Percentiles rank a stretch among this genome's conserved stretches.
These are phyloP conservation scores for Drosophila prolongata DNA, from an alignment of 2,888 invertebrate genomes.

Conservation along the genomic window DNA sequence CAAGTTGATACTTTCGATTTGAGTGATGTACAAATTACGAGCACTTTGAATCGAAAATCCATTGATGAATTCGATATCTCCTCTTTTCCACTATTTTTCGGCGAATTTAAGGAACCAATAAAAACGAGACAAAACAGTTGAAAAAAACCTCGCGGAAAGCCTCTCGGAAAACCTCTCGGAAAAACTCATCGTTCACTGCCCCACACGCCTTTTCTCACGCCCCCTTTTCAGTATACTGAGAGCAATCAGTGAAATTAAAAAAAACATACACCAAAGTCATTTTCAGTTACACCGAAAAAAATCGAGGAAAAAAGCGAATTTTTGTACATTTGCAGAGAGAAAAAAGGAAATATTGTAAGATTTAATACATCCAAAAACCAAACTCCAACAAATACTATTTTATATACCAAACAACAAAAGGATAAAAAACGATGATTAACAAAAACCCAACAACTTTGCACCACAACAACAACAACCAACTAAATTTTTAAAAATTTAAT, in stretches of 20 bases:
- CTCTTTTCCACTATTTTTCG: background rate
- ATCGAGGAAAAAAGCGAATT: slow-evolving; percentile 14
- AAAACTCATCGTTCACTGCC: slow-evolving; percentile 22
- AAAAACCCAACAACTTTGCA: slow-evolving; percentile 45
- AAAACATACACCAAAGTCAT: background rate
- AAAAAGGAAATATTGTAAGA: slow-evolving; percentile 31
- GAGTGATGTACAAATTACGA: slow-evolving; percentile 34
- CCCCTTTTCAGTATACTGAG: slow-evolving; percentile 1
- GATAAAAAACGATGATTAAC: slow-evolving; percentile 23
- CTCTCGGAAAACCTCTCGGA: slow-evolving; percentile 12
- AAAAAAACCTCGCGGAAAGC: background rate
- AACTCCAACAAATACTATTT: slow-evolving; percentile 54
- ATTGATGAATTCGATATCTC: slow-evolving; percentile 4
- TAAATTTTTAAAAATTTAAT: slow-evolving; percentile 49
- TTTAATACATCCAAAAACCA: slow-evolving; percentile 23
- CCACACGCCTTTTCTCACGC: slow-evolving; percentile 14
- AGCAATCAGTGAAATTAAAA: background rate
- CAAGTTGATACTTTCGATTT: slow-evolving; percentile 28
- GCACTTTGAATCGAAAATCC: slow-evolving; percentile 16
- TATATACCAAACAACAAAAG: slow-evolving; percentile 50
- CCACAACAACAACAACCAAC: slow-evolving; percentile 28
- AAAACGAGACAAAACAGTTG: slow-evolving; percentile 15
- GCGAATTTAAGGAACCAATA: slow-evolving; percentile 8
- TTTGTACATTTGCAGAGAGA: slow-evolving; percentile 36
- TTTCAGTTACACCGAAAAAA: slow-evolving; percentile 20